These are phyloP conservation scores for Conchocele bisecta DNA, from an alignment of 2,888 invertebrate genomes.

Conservation along the genomic window DNA sequence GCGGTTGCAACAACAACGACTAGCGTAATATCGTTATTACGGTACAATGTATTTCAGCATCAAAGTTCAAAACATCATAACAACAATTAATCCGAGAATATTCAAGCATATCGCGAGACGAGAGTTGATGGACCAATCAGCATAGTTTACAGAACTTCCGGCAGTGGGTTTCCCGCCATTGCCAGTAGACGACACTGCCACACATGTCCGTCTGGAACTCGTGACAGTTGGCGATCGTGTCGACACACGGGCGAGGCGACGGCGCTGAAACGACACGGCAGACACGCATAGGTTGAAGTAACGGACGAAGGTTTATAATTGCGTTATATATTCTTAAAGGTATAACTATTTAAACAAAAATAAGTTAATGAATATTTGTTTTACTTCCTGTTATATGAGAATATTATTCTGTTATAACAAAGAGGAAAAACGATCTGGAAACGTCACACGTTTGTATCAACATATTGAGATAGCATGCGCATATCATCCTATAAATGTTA, in stretches of 20 bases:
- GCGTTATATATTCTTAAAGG: background rate
- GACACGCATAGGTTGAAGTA: background rate
- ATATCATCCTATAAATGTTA: background rate
- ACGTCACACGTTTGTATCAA: background rate
- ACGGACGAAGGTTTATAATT: background rate
- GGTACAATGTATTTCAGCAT: too few relatives aligned
- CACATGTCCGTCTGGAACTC: constrained; percentile 48
- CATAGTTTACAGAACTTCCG: constrained; percentile 45
- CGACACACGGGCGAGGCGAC: constrained; percentile 34
- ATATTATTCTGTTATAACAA: too few relatives aligned
- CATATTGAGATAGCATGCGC: background rate
- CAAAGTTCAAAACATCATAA: too few relatives aligned
- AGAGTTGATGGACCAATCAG: too few relatives aligned
- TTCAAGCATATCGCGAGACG: too few relatives aligned
- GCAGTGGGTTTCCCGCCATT: constrained; percentile 53
- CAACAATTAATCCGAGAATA: too few relatives aligned
- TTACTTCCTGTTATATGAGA: too few relatives aligned
- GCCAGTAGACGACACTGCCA: constrained; percentile 39
- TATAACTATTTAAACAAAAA: too few relatives aligned
- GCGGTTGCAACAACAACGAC: too few relatives aligned
- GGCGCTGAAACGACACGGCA: constrained; percentile 22
- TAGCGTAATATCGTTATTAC: too few relatives aligned
- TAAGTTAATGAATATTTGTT: too few relatives aligned
- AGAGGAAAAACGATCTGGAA: too few relatives aligned
- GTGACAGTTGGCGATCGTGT: constrained; percentile 41